Percentiles rank a stretch among this genome's conserved stretches.
Conservation (phyloP, 1,140 invertebrate genomes). For the Lucilia sericata region DNA sequence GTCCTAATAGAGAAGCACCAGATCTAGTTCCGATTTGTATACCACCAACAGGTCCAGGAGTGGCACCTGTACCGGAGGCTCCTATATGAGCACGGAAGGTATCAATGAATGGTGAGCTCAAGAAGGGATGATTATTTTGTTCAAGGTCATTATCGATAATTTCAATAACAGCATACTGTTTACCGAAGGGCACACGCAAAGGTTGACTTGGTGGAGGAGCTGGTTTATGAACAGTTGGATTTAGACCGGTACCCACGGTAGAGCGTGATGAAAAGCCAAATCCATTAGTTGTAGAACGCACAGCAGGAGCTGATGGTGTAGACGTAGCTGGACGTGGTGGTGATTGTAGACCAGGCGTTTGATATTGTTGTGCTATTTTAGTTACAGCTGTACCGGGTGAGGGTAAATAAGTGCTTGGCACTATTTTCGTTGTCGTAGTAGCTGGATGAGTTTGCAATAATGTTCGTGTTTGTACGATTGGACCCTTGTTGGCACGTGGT, state of each 20-base stretch:
- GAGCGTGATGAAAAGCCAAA: background rate
- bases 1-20: conserved; percentile 54
- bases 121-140: conserved; percentile 56
- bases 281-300: background rate
- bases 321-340: background rate
- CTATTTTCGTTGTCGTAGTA: background rate
- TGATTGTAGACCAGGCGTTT: conserved; percentile 1
- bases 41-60: conserved; percentile 47
- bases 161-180: conserved; percentile 64
- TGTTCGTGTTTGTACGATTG: conserved; percentile 19
- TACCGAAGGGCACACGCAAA: conserved; percentile 59
- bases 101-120: conserved; percentile 56
- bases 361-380: conserved; percentile 37
- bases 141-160: conserved; percentile 64
- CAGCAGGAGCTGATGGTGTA: background rate
- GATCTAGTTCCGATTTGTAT: conserved; percentile 57
- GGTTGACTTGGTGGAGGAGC: conserved; percentile 49
- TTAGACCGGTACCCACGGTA: background rate
- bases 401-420: background rate
- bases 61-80: conserved; percentile 47
- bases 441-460: conserved; percentile 47
- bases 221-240: background rate
- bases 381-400: background rate
- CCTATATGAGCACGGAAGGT: conserved; percentile 54
- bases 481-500: background rate